A percentile compares a stretch with the other conserved stretches of the same genome.
Conservation (phyloP, 2,113 vertebrate genomes). For the Thinocorus orbignyianus region DNA sequence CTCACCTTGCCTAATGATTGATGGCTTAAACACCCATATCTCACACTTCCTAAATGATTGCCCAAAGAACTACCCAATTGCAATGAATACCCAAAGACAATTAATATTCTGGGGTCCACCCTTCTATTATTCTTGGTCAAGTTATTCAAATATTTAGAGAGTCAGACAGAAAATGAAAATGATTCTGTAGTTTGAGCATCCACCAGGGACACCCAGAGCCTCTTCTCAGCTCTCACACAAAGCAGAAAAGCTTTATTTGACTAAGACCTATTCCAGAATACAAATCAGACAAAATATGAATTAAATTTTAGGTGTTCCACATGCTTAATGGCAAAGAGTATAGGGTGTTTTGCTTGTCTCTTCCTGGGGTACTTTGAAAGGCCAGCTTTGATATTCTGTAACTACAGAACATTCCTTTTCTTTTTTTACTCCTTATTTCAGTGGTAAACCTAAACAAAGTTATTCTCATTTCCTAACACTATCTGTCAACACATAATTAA, state of each 20-base stretch:
- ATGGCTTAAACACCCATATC: not conserved
- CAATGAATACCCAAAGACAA: not conserved
- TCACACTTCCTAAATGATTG: not conserved
- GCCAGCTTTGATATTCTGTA: not conserved
- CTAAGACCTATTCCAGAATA: not conserved
- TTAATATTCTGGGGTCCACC: not conserved
- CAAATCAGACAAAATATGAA: not conserved
- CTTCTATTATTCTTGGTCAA: not conserved
- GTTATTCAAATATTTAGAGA: constrained; percentile 32
- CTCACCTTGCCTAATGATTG: not conserved
- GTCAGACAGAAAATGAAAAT: not conserved
- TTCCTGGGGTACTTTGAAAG: not conserved
- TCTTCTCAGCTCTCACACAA: not conserved
- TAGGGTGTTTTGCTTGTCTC: not conserved
- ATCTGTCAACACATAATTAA: not conserved
- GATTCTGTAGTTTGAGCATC: not conserved
- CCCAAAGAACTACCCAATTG: not conserved
- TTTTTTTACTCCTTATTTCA: not conserved
- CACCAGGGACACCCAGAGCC: not conserved
- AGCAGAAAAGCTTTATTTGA: not conserved
- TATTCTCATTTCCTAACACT: not conserved
- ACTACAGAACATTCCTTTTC: not conserved
- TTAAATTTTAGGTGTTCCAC: not conserved
- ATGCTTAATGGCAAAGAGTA: not conserved
- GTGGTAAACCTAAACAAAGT: not conserved